Percentiles rank a stretch among this genome's conserved stretches.
phyloP scores from a whole-genome alignment of 2,888 invertebrate species.

The Holacanthella duospinosa region DNA sequence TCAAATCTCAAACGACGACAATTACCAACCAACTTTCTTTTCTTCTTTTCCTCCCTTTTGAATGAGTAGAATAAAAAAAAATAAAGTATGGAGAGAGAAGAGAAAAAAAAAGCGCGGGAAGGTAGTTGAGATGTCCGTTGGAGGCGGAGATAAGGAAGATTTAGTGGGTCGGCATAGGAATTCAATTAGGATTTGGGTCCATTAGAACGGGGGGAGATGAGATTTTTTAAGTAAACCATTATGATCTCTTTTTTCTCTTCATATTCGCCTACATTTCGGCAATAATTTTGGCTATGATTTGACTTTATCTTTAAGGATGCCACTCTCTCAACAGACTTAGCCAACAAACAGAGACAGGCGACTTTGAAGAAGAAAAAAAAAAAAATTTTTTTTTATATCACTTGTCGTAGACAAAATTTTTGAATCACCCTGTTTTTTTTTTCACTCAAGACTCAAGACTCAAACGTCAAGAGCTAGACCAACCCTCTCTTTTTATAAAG shows the following conservation, averaged over 20 bases:
- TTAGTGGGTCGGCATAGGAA: constrained; percentile 10
- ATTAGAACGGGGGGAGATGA: neutral
- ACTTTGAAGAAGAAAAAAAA: no score
- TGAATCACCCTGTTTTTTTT: no score
- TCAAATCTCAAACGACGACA: no score
- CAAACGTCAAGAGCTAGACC: no score
- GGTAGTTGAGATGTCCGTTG: no score
- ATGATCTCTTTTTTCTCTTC: constrained; percentile 1
- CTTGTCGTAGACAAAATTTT: no score
- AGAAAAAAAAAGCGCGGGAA: neutral
- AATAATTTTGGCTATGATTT: constrained; percentile 38
- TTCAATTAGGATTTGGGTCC: constrained; percentile 21
- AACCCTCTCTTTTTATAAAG: no score
- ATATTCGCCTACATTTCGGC: constrained; percentile 28
- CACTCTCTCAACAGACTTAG: no score
- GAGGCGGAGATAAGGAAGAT: constrained; percentile 1
- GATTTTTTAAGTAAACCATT: neutral
- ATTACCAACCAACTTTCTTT: neutral
- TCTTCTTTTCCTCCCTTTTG: neutral
- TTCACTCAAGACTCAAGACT: no score
- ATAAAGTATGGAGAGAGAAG: neutral
- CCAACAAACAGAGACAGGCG: no score
- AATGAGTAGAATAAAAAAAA: neutral
- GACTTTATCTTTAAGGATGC: constrained; percentile 33
- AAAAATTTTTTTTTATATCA: no score